Evolutionary conservation across 2,113 vertebrate species (phyloP), one percentile per base, ranked within the genome.

Genomic region (Lepus europaeus): DNA sequence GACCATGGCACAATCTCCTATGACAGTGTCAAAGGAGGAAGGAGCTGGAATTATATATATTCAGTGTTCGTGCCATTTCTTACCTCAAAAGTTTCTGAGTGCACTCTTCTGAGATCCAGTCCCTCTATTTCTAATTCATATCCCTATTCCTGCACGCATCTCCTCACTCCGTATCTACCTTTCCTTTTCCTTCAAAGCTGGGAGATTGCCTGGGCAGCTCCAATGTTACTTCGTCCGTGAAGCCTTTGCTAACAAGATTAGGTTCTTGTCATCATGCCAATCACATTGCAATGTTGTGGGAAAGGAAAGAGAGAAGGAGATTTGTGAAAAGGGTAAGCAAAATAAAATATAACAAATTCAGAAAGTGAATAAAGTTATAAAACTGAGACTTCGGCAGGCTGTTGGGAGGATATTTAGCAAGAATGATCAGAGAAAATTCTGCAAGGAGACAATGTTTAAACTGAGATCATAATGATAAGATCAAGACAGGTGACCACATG

Each of bases 61-160:
- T 9, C 6, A 6, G 31, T 9, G 0, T 0, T 29, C 13, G 36
- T 17, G 7, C 2, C 16, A 4, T 33, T 17, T 72, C 19, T 17
- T 81, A 14, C n/a, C 9, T 56, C 59, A 12, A 20, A 73, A 31
- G 4, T 36, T 39, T 45, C 7, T 23, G 70, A 27, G 39, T 23
- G 12, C 4, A 11, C 25, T 29, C 64, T 59, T 56, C 59, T 66
- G 20, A 17, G 11, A 25, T 29, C 7, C 23, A 17, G 59, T 20
- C 69, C 22, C 45, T 53, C 0, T n/a, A 13, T 59, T 80, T 81
- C 66, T 29, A 63, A 45, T 45, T n/a, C 5, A 87, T 12, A 11
- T 39, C 49, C n/a, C 25, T 80, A 39, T 19, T 10, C 5, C 31
- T 33, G 49, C n/a, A 25, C 6, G 61, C 0, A 0, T 49, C 11